phyloP scores from a whole-genome alignment of 2,888 invertebrate genomes.

The Tholera decimalis region DNA sequence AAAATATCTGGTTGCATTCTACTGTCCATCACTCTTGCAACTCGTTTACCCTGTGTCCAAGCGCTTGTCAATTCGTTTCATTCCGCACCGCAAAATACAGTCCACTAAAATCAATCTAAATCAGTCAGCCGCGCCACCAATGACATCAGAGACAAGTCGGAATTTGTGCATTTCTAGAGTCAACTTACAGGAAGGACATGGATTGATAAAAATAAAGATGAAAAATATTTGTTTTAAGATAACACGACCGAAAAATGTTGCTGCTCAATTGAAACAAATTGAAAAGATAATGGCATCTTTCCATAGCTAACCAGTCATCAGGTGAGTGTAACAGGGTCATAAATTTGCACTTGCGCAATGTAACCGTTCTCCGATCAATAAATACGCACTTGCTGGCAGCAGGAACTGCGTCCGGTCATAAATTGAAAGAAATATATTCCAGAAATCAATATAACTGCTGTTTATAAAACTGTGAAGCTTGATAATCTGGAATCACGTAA shows the following conservation, averaged over 20 bases:
- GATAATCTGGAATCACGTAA: not conserved
- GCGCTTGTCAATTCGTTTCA: no score
- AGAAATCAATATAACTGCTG: not conserved
- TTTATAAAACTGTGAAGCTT: not conserved
- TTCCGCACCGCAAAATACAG: no score
- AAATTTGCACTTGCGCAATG: conserved; percentile 26
- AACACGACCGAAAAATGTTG: not conserved
- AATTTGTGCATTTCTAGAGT: no score
- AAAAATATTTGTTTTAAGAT: no score
- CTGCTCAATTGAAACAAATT: not conserved
- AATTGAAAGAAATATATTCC: conserved; percentile 4
- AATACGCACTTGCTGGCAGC: not conserved
- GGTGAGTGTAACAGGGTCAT: not conserved
- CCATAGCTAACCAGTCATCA: not conserved
- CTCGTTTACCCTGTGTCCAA: no score
- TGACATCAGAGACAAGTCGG: no score
- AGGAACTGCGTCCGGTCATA: not conserved
- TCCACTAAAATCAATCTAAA: no score
- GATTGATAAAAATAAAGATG: no score
- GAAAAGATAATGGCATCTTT: not conserved
- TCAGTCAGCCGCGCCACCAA: no score
- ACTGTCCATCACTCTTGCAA: no score
- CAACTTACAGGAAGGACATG: no score
- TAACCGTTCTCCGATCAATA: conserved; percentile 6
- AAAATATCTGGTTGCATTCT: no score